Evolutionary conservation across 2,797 vertebrate species (phyloP).

Genomic region (Catostomus latipinnis): DNA sequence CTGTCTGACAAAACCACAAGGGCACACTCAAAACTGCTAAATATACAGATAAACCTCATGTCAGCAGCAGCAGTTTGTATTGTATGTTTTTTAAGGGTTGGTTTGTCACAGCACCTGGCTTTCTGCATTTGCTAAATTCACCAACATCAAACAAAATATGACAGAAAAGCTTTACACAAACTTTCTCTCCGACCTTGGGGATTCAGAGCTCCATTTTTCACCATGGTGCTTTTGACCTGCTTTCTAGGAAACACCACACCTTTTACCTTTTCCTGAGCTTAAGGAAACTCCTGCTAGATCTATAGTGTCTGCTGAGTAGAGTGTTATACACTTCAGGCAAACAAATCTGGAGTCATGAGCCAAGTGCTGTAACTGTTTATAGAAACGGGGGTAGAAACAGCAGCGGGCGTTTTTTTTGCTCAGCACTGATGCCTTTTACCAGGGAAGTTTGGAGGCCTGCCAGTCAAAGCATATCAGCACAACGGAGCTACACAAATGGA

Average conservation of each 20-base stretch:
- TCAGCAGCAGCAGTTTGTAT: conserved; percentile 51
- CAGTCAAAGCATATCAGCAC: conserved; percentile 63
- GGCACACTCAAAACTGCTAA: conserved; percentile 43
- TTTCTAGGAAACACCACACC: neutral
- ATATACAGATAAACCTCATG: conserved; percentile 44
- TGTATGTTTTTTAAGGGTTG: conserved; percentile 31
- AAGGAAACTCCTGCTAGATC: conserved; percentile 45
- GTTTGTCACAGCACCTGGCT: conserved; percentile 42
- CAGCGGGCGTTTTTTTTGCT: conserved; percentile 28
- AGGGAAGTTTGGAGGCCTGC: conserved; percentile 54
- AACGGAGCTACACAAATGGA: conserved; percentile 63
- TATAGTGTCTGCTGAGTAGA: conserved; percentile 53
- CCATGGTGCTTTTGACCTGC: neutral
- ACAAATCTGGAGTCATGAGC: conserved; percentile 41
- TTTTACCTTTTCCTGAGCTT: conserved; percentile 7
- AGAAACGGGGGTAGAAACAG: conserved; percentile 29
- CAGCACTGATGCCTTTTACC: conserved; percentile 54
- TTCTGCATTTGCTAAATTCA: conserved; percentile 25
- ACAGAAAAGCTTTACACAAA: conserved; percentile 36
- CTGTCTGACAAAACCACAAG: conserved; percentile 26
- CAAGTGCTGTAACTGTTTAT: conserved; percentile 56
- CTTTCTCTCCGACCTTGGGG: conserved; percentile 32
- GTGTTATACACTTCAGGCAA: conserved; percentile 54
- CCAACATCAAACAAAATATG: conserved; percentile 17
- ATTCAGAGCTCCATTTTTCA: conserved; percentile 3